Conservation (phyloP, 2,113 vertebrate species). For the Campylomormyrus tamandua region DNA sequence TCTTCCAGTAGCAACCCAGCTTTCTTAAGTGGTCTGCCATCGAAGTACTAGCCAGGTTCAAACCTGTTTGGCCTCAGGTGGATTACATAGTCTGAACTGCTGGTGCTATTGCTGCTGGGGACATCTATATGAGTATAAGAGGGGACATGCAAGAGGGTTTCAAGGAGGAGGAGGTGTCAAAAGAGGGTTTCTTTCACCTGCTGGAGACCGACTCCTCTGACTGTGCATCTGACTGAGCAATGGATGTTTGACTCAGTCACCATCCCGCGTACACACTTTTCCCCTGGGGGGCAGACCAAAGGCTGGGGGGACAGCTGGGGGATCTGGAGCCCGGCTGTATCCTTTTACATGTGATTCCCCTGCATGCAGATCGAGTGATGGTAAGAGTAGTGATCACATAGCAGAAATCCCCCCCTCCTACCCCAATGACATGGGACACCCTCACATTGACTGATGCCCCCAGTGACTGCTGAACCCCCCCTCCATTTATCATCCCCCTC, state of each 20-base stretch:
- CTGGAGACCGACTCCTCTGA: background rate
- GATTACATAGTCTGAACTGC: background rate
- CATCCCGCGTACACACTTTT: background rate
- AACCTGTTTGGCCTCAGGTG: too few species aligned
- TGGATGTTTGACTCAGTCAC: background rate
- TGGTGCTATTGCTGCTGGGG: background rate
- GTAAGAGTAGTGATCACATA: slow-evolving; percentile 35
- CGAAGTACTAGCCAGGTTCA: background rate
- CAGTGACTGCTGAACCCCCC: slow-evolving; percentile 50
- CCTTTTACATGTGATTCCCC: slow-evolving; percentile 60
- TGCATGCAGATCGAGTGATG: slow-evolving; percentile 68
- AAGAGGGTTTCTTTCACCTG: slow-evolving; percentile 25
- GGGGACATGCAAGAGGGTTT: slow-evolving; percentile 16
- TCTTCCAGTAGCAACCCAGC: too few species aligned
- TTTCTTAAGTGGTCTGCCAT: too few species aligned
- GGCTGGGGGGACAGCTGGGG: slow-evolving; percentile 34
- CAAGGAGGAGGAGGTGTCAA: slow-evolving; percentile 35
- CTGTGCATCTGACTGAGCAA: background rate
- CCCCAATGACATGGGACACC: slow-evolving; percentile 64
- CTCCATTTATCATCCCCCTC: slow-evolving; percentile 60
- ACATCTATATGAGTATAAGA: background rate
- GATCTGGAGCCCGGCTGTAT: slow-evolving; percentile 56
- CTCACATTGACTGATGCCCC: slow-evolving; percentile 72
- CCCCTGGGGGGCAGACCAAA: slow-evolving; percentile 37
- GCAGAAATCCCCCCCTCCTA: slow-evolving; percentile 34